Conservation (phyloP, 2,888 invertebrate genomes). For the Spodoptera exigua region DNA sequence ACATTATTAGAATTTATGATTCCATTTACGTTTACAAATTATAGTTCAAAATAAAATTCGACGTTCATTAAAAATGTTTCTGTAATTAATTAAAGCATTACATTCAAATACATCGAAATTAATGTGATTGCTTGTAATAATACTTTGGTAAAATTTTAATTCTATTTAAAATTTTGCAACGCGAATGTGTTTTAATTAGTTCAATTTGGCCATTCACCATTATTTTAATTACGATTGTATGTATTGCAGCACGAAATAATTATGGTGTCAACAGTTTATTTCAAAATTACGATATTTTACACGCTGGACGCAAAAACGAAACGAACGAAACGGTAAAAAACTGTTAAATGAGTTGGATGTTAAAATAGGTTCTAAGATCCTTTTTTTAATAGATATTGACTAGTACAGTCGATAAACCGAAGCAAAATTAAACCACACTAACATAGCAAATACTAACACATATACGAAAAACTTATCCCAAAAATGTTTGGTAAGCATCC, state of each 20-base stretch:
- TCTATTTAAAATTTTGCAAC: slow-evolving; percentile 18
- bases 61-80: neutral
- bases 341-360: no score
- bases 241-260: slow-evolving; percentile 30
- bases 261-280: slow-evolving; percentile 17
- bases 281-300: neutral
- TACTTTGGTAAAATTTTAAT: slow-evolving; percentile 6
- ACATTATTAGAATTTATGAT: neutral
- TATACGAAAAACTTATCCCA: no score
- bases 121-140: neutral
- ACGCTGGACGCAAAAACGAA: no score
- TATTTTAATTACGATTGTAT: slow-evolving; percentile 30
- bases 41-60: no score
- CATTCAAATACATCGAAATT: slow-evolving; percentile 11
- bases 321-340: no score
- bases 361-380: no score
- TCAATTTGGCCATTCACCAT: slow-evolving; percentile 46
- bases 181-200: slow-evolving; percentile 38
- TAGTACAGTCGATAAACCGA: no score
- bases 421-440: no score
- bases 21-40: no score
- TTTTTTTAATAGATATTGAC: no score
- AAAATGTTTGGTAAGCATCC: no score
- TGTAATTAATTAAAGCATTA: neutral
- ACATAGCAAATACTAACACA: no score